Base-by-base conservation (phyloP, 2,113 vertebrate genomes). In the Callocephalon fimbriatum region DNA sequence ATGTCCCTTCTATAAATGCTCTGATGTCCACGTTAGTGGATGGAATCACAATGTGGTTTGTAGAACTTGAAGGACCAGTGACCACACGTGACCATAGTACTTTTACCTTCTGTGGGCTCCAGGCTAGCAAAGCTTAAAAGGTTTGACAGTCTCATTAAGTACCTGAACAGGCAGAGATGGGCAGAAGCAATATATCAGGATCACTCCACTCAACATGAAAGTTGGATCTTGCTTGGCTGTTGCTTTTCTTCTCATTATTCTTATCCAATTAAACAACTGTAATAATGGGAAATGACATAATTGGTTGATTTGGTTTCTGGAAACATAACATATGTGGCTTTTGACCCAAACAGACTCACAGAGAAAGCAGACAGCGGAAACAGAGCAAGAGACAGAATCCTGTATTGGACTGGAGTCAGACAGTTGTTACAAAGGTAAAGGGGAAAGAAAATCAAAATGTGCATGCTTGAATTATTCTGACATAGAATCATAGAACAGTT, bases 241-340 rank as follows among this genome's bases (percentile, higher is more conserved):
- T 94, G 45, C 12, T 67, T 67, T 90, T 80, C 45, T 88, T 76
- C 45, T 88, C 19, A 26, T 26, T 83, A 66, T 58, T 86, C 15
- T 83, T 93, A 75, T 61, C 27, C 44, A 72, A 72, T 91, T 95
- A 85, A 92, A 90, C 75, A 88, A 87, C 65, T 62, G 7, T 87
- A 94, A 86, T 80, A 94, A 95, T 95, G 40, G 65, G 80, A 96
- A 97, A 97, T 96, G 15, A 86, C 76, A 84, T 97, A 97, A 96
- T 93, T 72, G 32, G 61, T 74, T 96, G 65, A 95, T 89, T 68
- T 6, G 31, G 61, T 77, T 96, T 95, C 94, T 91, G 94, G 83
- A 95, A 90, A 80, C 25, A 90, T 59, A 84, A 78, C 40, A 66
- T 32, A 83, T 32, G 27, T 77, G n/a, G 51, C 40, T 92, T 95